Base-by-base conservation (phyloP, 2,888 invertebrate species). In the Anticlea derivata region DNA sequence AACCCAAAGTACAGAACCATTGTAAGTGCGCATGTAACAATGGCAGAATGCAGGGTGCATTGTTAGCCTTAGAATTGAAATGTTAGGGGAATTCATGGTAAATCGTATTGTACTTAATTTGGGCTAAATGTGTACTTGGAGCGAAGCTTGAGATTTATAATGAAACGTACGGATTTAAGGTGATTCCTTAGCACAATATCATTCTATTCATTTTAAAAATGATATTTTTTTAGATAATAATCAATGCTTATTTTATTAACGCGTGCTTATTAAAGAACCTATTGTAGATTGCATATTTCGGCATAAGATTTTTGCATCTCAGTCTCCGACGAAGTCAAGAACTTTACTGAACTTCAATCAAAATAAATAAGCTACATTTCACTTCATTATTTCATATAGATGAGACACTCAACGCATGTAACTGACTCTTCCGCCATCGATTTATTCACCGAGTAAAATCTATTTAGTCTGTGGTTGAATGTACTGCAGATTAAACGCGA, bases 41-140 rank as follows among this genome's bases (percentile, higher is more conserved):
- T 50, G 48, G 54, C 34, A 35, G 45, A 55, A 46, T 57, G 39
- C 41, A 5, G 34, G 27, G 29, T 47, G 35, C 44, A 46, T 50
- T 52, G 50, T 46, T 37, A 12, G 13, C 47, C 22, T 50, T 34
- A 35, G 35, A 44, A 62, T 62, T 62, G 59, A 58, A 60, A 62
- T 54, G 61, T 60, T 54, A 39, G 26, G 50, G 35, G 37, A 50
- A 56, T 58, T 54, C 53, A 57, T 38, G 52, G 45, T 52, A 46
- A 55, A 44, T 54, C 24, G 49, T n/a, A 44, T 50, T 58, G 41
- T 45, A 26, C 34, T 30, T 44, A 46, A 40, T 48, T 52, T 50
- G 31, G 40, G 39, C 17, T 52, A 51, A 46, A 41, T 40, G 11
- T 30, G 24, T 29, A 30, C 29, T 34, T 37, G 23, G 24, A 31